Evolutionary conservation across 1,140 invertebrate genomes (phyloP), one percentile per base, ranked within the genome.

Genomic region (Achatina immaculata): DNA sequence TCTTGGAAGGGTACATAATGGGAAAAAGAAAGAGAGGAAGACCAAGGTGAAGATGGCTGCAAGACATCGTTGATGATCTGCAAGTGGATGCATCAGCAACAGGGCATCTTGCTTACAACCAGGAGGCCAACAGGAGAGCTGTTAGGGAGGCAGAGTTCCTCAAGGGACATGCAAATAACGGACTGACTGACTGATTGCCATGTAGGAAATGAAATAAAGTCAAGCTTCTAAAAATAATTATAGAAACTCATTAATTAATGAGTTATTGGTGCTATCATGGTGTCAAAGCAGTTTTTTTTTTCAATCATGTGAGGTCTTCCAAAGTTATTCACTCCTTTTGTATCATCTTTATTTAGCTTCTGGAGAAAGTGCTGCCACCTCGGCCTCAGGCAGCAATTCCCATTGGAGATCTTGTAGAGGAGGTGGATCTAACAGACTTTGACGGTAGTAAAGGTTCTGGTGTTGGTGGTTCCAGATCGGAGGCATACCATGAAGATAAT

Each of bases 401-500:
- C 0, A 92, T 91, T 75, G 95, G 94, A 36, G 94, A 96, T 43
- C 92, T 95, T 87, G 95, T 96, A 0, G 95, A 97, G 90, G 95
- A 97, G 90, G 96, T 96, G 0, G 94, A 95, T 86, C 90, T 97
- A 87, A 92, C 94, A 84, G 95, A 96, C 77, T 95, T 94, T 86
- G 95, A 95, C 80, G 93, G 94, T 7, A 78, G 45, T 42, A 85
- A 89, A 16, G 92, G 92, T 85, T 91, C 83, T 93, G 94, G 51
- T 85, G 91, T 55, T 95, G 97, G 92, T 93, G 94, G 86, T 95
- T 16, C 65, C 11, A 58, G 78, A 11, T 38, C n/a, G 38, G 98
- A 92, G 93, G 97, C 73, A 93, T 95, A 82, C 85, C 91, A 89
- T 75, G 84, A 91, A 75, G 90, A 90, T 28, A 90, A 90, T 80